Base-by-base conservation (phyloP, 2,888 invertebrate species). In the Thera britannica region DNA sequence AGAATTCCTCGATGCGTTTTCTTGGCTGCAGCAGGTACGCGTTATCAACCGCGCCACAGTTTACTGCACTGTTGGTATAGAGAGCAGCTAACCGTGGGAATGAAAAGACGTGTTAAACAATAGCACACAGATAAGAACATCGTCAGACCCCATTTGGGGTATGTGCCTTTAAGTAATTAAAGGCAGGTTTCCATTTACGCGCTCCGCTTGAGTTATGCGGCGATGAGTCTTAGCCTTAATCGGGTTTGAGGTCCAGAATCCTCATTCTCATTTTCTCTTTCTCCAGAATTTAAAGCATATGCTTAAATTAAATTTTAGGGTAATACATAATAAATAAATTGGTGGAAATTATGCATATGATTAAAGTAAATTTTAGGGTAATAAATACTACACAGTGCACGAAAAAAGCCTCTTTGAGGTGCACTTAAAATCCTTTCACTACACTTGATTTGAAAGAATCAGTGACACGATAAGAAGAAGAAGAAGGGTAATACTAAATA, bases 31-130 rank as follows among this genome's bases (percentile, higher is more conserved):
- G 70, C 83, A 85, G 85, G 86, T 85, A 87, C 77, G 83, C 84
- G 85, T 92, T 93, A 93, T 93, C 93, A 90, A 87, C 77, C 72
- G 77, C 75, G 77, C 72, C 82, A 83, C 79, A 79, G 77, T 75
- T 61, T 67, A 80, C 83, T 48, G 2, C n/a, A 58, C 12, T 35
- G 66, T 64, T 49, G 11, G 46, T 70, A 70, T 54, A 3, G 11
- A 57, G 12, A 46, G 62, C 63, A 58, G 77, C 72, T 86, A 87
- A 89, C 86, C 93, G 93, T 93, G 93, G 93, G 93, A 93, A 92
- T 89, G 84, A 92, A 90, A 89, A 88, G 90, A 87, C 89, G 86
- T 86, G 90, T 93, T 91, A 92, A 93, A 93, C 93, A 93, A 93
- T 93, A 87, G 90, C 84, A 77, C 62, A 70, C 78, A 93, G 93